A percentile compares a stretch with the other conserved stretches of the same genome.
phyloP scores from a whole-genome alignment of 2,113 vertebrate genomes.

The Cyprinus carpio region DNA sequence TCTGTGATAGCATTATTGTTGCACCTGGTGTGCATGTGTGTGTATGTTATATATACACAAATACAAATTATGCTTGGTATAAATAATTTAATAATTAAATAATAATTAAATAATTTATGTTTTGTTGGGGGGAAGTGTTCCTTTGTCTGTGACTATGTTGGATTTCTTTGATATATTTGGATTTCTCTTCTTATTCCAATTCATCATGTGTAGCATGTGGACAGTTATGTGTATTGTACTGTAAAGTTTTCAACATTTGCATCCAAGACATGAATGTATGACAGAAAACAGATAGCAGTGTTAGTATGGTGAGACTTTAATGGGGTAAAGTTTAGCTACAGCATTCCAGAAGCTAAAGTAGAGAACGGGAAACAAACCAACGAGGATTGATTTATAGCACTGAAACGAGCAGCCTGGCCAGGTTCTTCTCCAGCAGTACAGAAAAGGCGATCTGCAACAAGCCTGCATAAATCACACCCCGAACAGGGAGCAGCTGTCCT shows the following conservation, averaged over 20 bases:
- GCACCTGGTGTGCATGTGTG: background rate
- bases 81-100: too few species aligned
- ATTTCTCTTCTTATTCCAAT: too few species aligned
- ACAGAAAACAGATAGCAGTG: background rate
- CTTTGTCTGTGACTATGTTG: background rate
- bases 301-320: conserved; percentile 14
- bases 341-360: background rate
- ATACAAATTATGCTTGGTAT: too few species aligned
- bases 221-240: background rate
- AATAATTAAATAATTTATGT: too few species aligned
- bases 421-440: conserved; percentile 38
- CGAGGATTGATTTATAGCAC: conserved; percentile 50
- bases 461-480: conserved; percentile 55
- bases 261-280: background rate
- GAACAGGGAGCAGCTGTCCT: conserved; percentile 58
- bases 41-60: too few species aligned
- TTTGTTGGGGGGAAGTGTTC: background rate
- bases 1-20: background rate
- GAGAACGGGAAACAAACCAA: background rate
- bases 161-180: background rate
- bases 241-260: too few species aligned
- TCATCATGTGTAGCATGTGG: too few species aligned
- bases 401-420: conserved; percentile 20
- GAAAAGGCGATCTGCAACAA: conserved; percentile 50
- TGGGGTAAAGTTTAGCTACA: background rate